Conservation (phyloP, 2,113 vertebrate species). For the Phodopus roborovskii region DNA sequence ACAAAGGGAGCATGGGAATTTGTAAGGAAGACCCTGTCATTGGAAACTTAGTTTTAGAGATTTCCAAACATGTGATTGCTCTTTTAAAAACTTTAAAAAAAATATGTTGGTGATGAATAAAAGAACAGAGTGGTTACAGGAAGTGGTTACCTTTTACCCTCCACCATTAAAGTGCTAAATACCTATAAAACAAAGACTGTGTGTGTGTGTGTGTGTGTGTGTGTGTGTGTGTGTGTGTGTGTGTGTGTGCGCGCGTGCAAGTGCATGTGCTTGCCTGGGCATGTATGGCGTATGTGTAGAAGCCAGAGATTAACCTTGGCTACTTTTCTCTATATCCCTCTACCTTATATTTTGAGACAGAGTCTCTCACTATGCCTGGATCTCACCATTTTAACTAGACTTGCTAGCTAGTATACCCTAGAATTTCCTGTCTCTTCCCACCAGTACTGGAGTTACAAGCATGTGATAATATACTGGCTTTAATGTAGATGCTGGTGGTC, state of each 20-base stretch:
- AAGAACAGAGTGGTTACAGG: not conserved
- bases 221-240: not conserved
- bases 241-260: too few relatives aligned
- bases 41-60: not conserved
- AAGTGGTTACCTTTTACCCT: not conserved
- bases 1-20: not conserved
- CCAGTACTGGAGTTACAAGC: not conserved
- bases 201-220: not conserved
- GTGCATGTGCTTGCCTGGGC: too few relatives aligned
- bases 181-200: not conserved
- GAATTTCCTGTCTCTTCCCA: not conserved
- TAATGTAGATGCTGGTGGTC: not conserved
- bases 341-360: not conserved
- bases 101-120: not conserved
- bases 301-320: not conserved
- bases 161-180: constrained; percentile 15
- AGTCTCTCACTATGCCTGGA: not conserved
- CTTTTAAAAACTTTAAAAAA: too few relatives aligned
- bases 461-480: not conserved
- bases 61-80: not conserved
- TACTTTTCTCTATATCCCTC: not conserved
- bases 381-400: not conserved
- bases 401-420: too few relatives aligned
- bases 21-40: not conserved
- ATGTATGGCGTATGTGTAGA: not conserved